Evolutionary conservation across 2,888 invertebrate genomes (phyloP), one percentile per base, ranked within the genome.

Genomic region (Caenorhabditis imperialis): DNA sequence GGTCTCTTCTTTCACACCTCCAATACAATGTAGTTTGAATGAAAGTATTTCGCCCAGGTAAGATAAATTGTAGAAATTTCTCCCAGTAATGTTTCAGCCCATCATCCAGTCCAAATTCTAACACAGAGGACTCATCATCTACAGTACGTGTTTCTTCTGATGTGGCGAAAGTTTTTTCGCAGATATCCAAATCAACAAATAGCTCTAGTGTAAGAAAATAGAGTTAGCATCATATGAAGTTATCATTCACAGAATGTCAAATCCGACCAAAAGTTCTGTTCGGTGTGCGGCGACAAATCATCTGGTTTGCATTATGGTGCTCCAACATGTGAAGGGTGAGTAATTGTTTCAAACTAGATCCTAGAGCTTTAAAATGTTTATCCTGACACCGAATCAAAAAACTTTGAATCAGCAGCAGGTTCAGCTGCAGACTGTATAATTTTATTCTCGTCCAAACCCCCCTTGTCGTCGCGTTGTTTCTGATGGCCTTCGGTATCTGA

Each of bases 261-360:
- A 45, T 35, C 37, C 22, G 40, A 30, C 20, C 44, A 35, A 12
- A 69, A 58, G 54, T 22, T 55, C 0, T 97, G 96, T 89, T 96
- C 96, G 94, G 98, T 98, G 86, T 98, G 98, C 90, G 95, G 95
- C 89, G 98, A 98, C 89, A 95, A 95, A 88, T 96, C 97, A 58
- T 96, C 97, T 3, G 98, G 98, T 30, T 91, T 98, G 65, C 98
- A 98, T 90, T 98, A 98, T 89, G 98, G 98, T 77, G 97, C 98
- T 89, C 96, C 97, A 88, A 98, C 98, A 65, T 98, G 98, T 90
- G 98, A 98, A 91, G 98, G 98, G 91, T 93, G 89, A 90, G 91
- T 82, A n/a, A n/a, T n/a, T n/a, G n/a, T n/a, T n/a, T n/a, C n/a
- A n/a, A n/a, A n/a, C n/a, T n/a, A n/a, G n/a, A n/a, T n/a, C n/a